These are phyloP conservation scores for Lindbergichthys nudifrons DNA, from an alignment of 2,797 vertebrate species.

Conservation along the genomic window DNA sequence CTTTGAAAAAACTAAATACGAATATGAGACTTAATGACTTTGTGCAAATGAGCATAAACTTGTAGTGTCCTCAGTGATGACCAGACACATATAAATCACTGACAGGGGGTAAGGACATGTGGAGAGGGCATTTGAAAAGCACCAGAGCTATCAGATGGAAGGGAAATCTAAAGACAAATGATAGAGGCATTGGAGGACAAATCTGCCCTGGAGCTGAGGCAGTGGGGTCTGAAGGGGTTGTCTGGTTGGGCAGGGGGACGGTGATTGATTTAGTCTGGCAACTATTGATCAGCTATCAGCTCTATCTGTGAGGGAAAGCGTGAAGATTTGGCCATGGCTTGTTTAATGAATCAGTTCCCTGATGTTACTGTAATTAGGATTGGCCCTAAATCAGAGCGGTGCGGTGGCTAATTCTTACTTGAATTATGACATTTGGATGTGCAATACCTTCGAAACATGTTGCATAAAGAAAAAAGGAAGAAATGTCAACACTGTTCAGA, in stretches of 20 bases:
- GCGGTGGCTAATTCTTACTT: background rate
- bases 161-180: slow-evolving; percentile 77
- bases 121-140: slow-evolving; percentile 67
- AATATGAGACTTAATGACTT: slow-evolving; percentile 43
- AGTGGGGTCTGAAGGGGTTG: slow-evolving; percentile 59
- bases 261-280: slow-evolving; percentile 83
- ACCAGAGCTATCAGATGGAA: slow-evolving; percentile 66
- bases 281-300: slow-evolving; percentile 83
- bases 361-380: slow-evolving; percentile 56
- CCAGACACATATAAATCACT: slow-evolving; percentile 70
- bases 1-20: slow-evolving; percentile 26
- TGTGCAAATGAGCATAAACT: slow-evolving; percentile 55
- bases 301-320: slow-evolving; percentile 71
- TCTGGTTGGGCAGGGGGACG: slow-evolving; percentile 23
- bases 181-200: slow-evolving; percentile 69
- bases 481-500: background rate
- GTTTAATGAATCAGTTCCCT: slow-evolving; percentile 72
- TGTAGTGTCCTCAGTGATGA: slow-evolving; percentile 44
- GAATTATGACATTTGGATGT: background rate
- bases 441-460: slow-evolving; percentile 8
- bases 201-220: slow-evolving; percentile 66
- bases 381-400: slow-evolving; percentile 50
- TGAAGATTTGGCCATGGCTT: slow-evolving; percentile 67
- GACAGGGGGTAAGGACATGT: slow-evolving; percentile 52
- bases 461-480: background rate